These are phyloP conservation scores for Arrhopalites spinosus DNA, from an alignment of 2,888 invertebrate genomes.

Conservation along the genomic window DNA sequence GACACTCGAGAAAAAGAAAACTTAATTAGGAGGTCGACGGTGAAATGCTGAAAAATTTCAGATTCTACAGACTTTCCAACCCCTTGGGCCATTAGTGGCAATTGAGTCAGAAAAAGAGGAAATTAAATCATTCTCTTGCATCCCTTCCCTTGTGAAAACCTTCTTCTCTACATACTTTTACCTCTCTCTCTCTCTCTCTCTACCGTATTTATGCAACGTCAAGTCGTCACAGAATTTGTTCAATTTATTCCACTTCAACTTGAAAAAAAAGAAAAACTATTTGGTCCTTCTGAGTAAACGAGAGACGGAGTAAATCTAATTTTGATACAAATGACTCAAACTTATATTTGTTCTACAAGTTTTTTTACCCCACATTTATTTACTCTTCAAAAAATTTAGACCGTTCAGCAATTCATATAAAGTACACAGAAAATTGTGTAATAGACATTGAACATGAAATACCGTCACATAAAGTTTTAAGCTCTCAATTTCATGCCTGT, in stretches of 20 bases:
- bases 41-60: constrained; percentile 20
- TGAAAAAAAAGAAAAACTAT: background rate
- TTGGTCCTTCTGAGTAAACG: background rate
- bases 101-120: constrained; percentile 30
- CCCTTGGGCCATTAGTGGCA: constrained; percentile 16
- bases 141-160: background rate
- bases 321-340: background rate
- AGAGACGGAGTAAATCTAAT: background rate
- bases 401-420: too few relatives aligned
- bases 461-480: too few relatives aligned
- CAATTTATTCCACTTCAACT: background rate
- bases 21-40: constrained; percentile 22
- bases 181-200: background rate
- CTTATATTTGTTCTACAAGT: background rate
- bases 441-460: too few relatives aligned
- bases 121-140: constrained; percentile 22
- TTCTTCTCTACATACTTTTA: background rate
- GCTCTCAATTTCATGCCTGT: too few relatives aligned
- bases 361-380: background rate
- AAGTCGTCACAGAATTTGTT: constrained; percentile 6
- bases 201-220: background rate
- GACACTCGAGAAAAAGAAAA: background rate
- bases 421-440: too few relatives aligned
- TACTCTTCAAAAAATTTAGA: too few relatives aligned
- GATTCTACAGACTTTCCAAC: constrained; percentile 14